phyloP scores from a whole-genome alignment of 2,113 vertebrate species.

The Cariama cristata region DNA sequence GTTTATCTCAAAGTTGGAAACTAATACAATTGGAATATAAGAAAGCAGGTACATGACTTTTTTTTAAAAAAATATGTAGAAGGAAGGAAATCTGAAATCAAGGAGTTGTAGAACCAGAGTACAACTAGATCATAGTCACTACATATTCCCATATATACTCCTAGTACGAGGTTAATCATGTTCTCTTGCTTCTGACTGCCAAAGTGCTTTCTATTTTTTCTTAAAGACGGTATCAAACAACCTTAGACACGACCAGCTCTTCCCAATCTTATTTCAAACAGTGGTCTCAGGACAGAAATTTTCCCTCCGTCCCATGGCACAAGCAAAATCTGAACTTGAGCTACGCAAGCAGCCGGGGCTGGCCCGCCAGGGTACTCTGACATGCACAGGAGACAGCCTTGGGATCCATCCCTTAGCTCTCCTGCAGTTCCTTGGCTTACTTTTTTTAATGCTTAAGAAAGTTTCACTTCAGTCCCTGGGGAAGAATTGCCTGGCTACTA shows the following conservation, averaged over 20 bases:
- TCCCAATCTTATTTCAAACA: neutral
- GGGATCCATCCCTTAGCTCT: neutral
- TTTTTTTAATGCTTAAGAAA: neutral
- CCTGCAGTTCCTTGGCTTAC: neutral
- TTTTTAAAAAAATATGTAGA: neutral
- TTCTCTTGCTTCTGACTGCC: neutral
- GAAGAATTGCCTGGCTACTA: neutral
- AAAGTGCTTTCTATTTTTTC: neutral
- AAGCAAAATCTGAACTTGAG: neutral
- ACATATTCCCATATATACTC: neutral
- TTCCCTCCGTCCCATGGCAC: neutral
- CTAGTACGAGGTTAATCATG: neutral
- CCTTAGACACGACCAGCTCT: neutral
- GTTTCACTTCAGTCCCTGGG: neutral
- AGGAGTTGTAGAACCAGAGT: neutral
- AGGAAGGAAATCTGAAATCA: neutral
- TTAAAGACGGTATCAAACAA: neutral
- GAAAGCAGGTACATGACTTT: neutral
- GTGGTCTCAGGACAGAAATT: neutral
- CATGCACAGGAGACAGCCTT: neutral
- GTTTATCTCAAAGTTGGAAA: neutral
- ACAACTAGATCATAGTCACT: neutral
- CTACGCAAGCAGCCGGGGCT: neutral
- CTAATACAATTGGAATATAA: neutral
- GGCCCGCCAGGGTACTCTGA: neutral